Base-by-base conservation (phyloP, 2,797 vertebrate genomes). In the Sarcophilus harrisii region DNA sequence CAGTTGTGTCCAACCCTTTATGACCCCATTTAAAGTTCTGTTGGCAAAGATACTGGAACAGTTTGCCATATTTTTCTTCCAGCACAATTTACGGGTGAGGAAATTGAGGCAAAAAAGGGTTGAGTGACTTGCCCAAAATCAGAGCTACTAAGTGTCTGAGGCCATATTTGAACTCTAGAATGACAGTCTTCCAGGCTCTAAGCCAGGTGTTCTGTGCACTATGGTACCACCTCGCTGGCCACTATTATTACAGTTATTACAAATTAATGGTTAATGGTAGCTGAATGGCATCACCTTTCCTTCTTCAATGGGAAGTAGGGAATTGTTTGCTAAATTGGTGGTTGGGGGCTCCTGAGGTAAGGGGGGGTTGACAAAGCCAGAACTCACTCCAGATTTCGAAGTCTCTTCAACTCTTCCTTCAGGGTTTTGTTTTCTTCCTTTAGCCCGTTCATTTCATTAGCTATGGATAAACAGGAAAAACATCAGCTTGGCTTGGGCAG, bases 381-480 rank as follows among this genome's bases (percentile, higher is more conserved):
- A 6, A 45, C 99, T 99, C 98, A 99, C 99, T 99, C 98, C 0
- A 98, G 95, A 62, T 98, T 96, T 95, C 55, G 98, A 1, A 99
- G 97, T 93, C 49, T 98, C 96, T 98, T 98, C 95, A 99, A 92
- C n/a, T 99, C 99, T 29, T 99, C 99, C 97, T 98, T 99, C 73
- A 99, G 97, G 14, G 91, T 92, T 94, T 98, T 98, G 91, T 99
- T 99, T 93, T 99, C 99, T 91, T 99, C 99, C 97, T 99, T 99
- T 95, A 99, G 96, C 60, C 98, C 98, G 12, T 96, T 99, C 95
- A 99, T 98, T 98, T 99, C 99, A 8, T 98, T 99, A 24, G 98
- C 99, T 99, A 96, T 32, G 97, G 94, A 96, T 96, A 96, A 66
- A 91, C 57, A 93, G 16, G 30, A 13, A 89, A 96, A 59, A 81